Conservation (phyloP, 2,113 vertebrate species). For the Myrmecophaga tridactyla region DNA sequence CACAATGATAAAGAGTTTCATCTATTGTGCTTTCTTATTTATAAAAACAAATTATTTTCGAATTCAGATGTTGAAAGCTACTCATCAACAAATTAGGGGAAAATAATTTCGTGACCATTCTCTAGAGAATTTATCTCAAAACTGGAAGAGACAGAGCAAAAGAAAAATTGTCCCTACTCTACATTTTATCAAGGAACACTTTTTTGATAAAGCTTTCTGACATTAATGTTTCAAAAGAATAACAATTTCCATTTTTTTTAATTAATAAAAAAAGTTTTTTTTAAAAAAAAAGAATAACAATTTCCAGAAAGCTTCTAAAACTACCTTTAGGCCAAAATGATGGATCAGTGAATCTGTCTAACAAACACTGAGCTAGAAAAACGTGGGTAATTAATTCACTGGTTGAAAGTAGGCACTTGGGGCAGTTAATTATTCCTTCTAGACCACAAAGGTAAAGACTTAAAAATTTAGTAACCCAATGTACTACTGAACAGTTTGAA, state of each 20-base stretch:
- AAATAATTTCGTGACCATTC: slow-evolving; percentile 23
- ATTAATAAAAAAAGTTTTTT: too few species aligned
- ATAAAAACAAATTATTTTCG: slow-evolving; percentile 23
- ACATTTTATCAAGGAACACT: background rate
- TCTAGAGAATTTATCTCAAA: slow-evolving; percentile 30
- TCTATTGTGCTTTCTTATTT: background rate
- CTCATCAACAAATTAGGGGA: background rate
- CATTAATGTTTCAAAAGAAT: background rate
- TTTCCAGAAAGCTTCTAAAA: too few species aligned
- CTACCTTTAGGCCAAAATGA: slow-evolving; percentile 49
- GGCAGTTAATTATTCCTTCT: slow-evolving; percentile 57
- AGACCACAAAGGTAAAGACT: slow-evolving; percentile 49
- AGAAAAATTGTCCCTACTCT: background rate
- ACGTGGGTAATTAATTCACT: slow-evolving; percentile 52
- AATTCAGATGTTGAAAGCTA: slow-evolving; percentile 2
- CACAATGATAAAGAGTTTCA: background rate
- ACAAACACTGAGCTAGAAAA: slow-evolving; percentile 53
- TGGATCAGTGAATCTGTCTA: slow-evolving; percentile 24
- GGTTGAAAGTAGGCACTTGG: slow-evolving; percentile 38
- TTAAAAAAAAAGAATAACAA: background rate
- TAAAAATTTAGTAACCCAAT: slow-evolving; percentile 45
- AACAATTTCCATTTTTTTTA: slow-evolving; percentile 39
- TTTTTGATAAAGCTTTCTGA: slow-evolving; percentile 4
- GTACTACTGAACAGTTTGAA: background rate
- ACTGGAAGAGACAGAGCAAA: background rate